Evolutionary conservation across 2,113 vertebrate species (phyloP).

Genomic region (Mesocricetus auratus): DNA sequence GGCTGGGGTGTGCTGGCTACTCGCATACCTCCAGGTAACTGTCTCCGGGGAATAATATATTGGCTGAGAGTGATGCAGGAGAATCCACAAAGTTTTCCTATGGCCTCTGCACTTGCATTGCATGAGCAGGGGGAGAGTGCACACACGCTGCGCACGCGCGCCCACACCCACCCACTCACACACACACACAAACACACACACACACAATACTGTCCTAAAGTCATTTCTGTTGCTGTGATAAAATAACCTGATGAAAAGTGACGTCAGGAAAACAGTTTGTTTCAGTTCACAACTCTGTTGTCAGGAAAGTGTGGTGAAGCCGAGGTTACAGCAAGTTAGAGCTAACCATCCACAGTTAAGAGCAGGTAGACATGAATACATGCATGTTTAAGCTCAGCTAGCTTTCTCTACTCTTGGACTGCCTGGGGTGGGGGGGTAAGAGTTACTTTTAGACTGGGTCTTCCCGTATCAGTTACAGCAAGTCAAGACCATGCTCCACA

Average conservation of each 20-base stretch:
- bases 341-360: neutral
- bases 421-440: too few relatives aligned
- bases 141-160: accelerated
- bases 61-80: too few relatives aligned
- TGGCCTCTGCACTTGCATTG: neutral
- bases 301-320: neutral
- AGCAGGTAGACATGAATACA: neutral
- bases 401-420: neutral
- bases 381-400: neutral
- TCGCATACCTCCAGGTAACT: neutral
- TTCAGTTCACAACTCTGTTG: neutral
- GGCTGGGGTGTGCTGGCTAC: neutral
- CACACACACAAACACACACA: neutral
- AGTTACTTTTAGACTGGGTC: neutral
- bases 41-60: neutral
- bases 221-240: neutral
- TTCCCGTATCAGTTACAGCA: neutral
- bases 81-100: too few relatives aligned
- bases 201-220: neutral
- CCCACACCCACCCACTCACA: neutral
- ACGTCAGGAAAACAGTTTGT: neutral
- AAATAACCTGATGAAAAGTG: neutral
- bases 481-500: neutral
- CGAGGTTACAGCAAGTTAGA: neutral
- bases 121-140: neutral